A percentile compares a stretch with the other conserved stretches of the same genome.
Conservation (phyloP, 2,113 vertebrate genomes). For the Gymnocephalus cernua region DNA sequence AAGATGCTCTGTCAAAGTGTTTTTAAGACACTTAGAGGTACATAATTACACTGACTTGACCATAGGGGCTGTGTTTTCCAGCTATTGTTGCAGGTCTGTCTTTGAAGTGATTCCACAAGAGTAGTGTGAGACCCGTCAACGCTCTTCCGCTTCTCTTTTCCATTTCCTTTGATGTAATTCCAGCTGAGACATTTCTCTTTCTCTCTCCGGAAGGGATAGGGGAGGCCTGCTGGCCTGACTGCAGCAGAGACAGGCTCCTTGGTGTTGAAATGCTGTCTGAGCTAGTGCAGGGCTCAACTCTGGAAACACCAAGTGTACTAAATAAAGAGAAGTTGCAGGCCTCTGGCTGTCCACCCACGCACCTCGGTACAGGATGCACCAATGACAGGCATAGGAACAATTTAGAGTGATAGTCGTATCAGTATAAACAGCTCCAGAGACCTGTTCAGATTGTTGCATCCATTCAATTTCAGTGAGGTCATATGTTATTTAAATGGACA, state of each 20-base stretch:
- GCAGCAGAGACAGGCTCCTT: constrained; percentile 42
- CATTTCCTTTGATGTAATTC: constrained; percentile 63
- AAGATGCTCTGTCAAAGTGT: constrained; percentile 1
- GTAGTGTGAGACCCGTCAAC: constrained; percentile 25
- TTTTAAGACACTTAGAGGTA: background rate
- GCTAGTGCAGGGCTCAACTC: constrained; percentile 63
- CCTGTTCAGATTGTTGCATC: constrained; percentile 21
- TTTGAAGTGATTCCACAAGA: constrained; percentile 62
- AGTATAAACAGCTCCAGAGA: constrained; percentile 42
- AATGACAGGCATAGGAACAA: constrained; percentile 50
- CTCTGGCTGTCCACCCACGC: constrained; percentile 65
- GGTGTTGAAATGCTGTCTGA: constrained; percentile 79
- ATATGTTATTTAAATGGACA: constrained; percentile 31
- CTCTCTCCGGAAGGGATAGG: constrained; percentile 72
- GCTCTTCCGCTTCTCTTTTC: constrained; percentile 56
- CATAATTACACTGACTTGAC: background rate
- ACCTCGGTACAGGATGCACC: constrained; percentile 19
- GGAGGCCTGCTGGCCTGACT: constrained; percentile 17
- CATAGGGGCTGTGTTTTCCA: background rate
- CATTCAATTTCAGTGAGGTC: constrained; percentile 17
- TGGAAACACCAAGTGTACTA: constrained; percentile 59
- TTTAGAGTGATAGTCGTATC: constrained; percentile 55
- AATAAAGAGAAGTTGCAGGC: constrained; percentile 62
- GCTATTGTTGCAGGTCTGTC: constrained; percentile 51
- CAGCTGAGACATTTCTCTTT: constrained; percentile 65